Percentiles rank a stretch among this genome's conserved stretches.
Conservation (phyloP, 2,888 invertebrate genomes). For the Pogonocherus hispidulus region DNA sequence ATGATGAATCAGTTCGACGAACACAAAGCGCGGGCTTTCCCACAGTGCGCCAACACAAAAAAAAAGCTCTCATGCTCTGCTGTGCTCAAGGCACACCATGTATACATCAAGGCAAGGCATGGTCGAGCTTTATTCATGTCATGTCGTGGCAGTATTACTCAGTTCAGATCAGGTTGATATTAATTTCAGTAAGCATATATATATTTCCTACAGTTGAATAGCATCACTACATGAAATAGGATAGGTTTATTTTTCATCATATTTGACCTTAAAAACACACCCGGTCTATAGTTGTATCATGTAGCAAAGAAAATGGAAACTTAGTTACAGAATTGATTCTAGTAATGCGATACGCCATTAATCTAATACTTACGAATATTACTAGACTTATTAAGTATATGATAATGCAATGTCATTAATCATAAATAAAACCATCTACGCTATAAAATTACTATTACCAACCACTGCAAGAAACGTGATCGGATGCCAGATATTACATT, state of each 20-base stretch:
- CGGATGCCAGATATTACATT: slow-evolving; percentile 17
- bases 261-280: not conserved
- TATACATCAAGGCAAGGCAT: no score
- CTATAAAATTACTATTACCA: slow-evolving; percentile 8
- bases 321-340: not conserved
- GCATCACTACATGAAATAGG: not conserved
- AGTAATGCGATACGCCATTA: not conserved
- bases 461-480: slow-evolving; percentile 3
- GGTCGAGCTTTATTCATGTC: no score
- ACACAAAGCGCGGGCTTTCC: no score
- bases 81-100: no score
- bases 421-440: not conserved
- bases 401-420: not conserved
- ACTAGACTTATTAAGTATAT: slow-evolving; percentile 3
- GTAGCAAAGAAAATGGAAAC: not conserved
- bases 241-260: not conserved
- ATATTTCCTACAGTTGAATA: no score
- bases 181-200: no score
- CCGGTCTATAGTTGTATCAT: not conserved
- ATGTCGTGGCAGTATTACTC: no score
- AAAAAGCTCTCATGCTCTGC: no score
- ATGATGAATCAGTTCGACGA: no score
- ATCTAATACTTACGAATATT: not conserved
- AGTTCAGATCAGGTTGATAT: no score
- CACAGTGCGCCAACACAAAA: no score